phyloP scores from a whole-genome alignment of 2,797 vertebrate genomes.

The Melopsittacus undulatus region DNA sequence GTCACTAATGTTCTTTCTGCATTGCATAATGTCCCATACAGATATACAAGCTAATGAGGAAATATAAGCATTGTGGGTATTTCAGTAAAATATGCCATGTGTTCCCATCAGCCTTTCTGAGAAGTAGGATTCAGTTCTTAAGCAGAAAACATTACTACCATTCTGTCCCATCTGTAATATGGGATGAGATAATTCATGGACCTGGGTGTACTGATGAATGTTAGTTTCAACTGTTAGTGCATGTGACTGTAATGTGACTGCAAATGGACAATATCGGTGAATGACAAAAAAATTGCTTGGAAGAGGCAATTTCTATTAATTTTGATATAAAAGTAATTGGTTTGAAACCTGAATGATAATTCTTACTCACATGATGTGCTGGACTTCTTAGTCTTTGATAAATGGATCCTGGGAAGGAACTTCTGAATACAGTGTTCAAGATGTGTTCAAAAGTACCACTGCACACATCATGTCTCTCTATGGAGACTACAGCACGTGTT shows the following conservation, averaged over 20 bases:
- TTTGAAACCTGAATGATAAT: neutral
- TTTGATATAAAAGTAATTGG: neutral
- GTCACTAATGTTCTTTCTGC: neutral
- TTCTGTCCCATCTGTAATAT: fast-evolving
- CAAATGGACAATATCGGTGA: neutral
- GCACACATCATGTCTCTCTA: neutral
- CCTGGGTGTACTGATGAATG: neutral
- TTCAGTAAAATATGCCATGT: fast-evolving
- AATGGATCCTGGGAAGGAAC: neutral
- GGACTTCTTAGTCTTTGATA: neutral
- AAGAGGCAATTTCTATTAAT: neutral
- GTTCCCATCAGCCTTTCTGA: neutral
- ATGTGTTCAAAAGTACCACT: neutral
- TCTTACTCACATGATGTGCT: neutral
- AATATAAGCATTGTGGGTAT: neutral
- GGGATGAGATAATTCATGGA: neutral
- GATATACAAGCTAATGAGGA: neutral
- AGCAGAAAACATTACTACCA: neutral
- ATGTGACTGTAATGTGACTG: neutral
- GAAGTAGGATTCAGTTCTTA: neutral
- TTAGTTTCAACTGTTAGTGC: neutral
- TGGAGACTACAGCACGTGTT: neutral
- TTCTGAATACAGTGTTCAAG: neutral
- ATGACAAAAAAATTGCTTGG: neutral
- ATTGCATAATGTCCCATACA: neutral